Conservation (phyloP, 1,140 invertebrate species). For the Diorhabda sublineata region DNA sequence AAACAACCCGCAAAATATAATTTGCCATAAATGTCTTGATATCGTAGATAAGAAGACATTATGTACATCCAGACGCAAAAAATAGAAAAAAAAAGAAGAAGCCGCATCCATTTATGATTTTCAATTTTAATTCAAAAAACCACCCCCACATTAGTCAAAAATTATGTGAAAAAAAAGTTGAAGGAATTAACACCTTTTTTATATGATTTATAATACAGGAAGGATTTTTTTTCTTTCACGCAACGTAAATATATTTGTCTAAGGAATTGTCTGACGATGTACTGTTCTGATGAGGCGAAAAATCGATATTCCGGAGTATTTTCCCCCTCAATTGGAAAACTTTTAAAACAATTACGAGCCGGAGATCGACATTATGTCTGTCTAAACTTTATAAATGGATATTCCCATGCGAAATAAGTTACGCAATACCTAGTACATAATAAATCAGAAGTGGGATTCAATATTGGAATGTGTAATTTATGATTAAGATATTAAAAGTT, state of each 20-base stretch:
- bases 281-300: neutral
- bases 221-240: no score
- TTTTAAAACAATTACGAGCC: slow-evolving; percentile 1
- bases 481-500: neutral
- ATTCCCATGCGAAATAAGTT: neutral
- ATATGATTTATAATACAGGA: no score
- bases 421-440: neutral
- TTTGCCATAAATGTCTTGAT: slow-evolving; percentile 4
- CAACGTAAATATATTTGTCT: no score
- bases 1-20: neutral
- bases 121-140: no score
- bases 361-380: neutral
- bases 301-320: neutral
- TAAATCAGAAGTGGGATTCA: neutral
- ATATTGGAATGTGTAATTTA: neutral
- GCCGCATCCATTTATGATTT: no score
- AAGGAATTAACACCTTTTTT: no score
- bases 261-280: no score
- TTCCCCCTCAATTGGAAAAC: neutral
- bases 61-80: no score
- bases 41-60: neutral
- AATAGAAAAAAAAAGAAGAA: no score
- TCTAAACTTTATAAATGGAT: neutral
- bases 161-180: no score
- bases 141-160: no score